Base-by-base conservation (phyloP, 2,113 vertebrate species). In the Tychaedon coryphoeus region DNA sequence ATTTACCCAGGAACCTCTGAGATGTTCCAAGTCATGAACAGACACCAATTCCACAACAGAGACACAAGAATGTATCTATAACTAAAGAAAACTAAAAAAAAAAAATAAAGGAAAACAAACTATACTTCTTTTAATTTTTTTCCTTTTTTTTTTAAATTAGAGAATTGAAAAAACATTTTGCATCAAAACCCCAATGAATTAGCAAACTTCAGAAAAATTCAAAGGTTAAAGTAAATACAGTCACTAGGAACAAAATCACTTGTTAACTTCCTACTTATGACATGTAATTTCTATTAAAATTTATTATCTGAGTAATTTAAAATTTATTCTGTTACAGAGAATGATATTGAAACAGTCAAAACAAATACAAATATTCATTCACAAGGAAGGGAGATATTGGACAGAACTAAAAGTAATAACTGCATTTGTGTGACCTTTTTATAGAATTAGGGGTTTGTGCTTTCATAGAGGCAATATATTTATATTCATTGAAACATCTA, bases 171-270 rank as follows among this genome's bases (percentile, higher is more conserved):
- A 86, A 75, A 43, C 0, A 56, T 36, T 56, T 60, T 45, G 4
- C 14, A 36, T 50, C 1, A 18, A 60, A 71, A 34, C 6, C 20
- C 8, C 0, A 0, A 60, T 1, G 4, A 88, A 51, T 58, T 57
- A 38, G 14, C 19, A 76, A 79, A 29, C 19, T 60, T 71, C 34
- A 42, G 33, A 86, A 76, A 90, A 83, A 36, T 36, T 23, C 42
- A 50, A 62, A 40, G 19, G 10, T 34, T 71, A 50, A 60, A 45
- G 14, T 69, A 81, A 43, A 88, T 26, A 19, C 4, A 43, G 38
- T 19, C 51, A 66, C 61, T 57, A 66, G 45, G 74, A 82, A 22
- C 6, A 77, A 73, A 70, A 31, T 1, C 24, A 58, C 9, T 31
- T 58, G 3, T 26, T 60, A 34, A 38, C 24, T 40, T 78, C 36